Base-by-base conservation (phyloP, 2,113 vertebrate species). In the Dinomys branickii region DNA sequence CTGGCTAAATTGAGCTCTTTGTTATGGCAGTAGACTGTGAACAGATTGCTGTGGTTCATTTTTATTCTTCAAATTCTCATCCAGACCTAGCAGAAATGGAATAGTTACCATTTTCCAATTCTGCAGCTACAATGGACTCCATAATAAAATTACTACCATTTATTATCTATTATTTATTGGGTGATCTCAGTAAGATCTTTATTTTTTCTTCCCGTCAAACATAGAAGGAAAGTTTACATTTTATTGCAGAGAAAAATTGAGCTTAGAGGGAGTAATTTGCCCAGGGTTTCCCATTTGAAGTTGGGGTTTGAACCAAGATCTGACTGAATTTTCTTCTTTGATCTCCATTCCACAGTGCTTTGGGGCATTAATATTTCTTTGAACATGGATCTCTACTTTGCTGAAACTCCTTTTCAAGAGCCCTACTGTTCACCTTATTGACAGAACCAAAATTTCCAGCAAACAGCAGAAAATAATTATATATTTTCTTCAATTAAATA, bases 251-350 rank as follows among this genome's bases (percentile, higher is more conserved):
- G 52, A 82, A 16, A 12, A 81, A 61, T 24, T n/a, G 83, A 91
- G 19, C 4, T 85, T 30, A 80, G 35, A 56, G n/a, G 73, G 38
- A 88, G 69, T 56, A 59, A 30, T n/a, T 94, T 94, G 38, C 17
- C 10, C 1, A 30, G 28, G 22, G n/a, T 58, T 88, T 12, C 11
- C 9, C 16, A 41, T 41, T 41, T 88, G 59, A 95, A 82, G 35
- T 54, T 58, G 47, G 24, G 6, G 91, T 91, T 94, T 94, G 56
- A 88, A 94, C 19, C 50, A 97, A 73, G 38, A 85, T 67, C 28
- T 93, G 65, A 61, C 41, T 87, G 26, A 52, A 91, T 24, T 28
- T 50, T 41, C 8, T 7, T 2, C 33, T 28, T 90, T 91, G n/a
- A 73, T 88, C 13, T 91, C 30, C 3, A 26, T 67, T 91, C 22